phyloP scores from a whole-genome alignment of 2,888 invertebrate genomes.

The Dicycla oo region DNA sequence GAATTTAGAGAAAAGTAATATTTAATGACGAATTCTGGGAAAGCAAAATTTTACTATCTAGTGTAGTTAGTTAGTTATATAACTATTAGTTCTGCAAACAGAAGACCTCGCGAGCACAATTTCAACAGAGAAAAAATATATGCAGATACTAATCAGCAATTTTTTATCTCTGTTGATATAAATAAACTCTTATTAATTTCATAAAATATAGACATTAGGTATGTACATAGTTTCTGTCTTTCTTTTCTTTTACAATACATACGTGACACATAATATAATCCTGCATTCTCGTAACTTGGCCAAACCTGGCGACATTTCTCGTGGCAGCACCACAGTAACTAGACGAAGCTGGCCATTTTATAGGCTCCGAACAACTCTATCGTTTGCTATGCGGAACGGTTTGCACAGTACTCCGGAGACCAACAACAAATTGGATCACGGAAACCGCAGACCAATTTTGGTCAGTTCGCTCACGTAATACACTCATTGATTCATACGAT shows the following conservation, averaged over 20 bases:
- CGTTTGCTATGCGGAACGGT: slow-evolving; percentile 61
- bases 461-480: slow-evolving; percentile 77
- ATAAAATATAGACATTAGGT: too few relatives aligned
- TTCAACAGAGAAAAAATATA: too few relatives aligned
- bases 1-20: background rate
- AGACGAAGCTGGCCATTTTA: slow-evolving; percentile 26
- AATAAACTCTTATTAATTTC: too few relatives aligned
- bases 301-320: background rate
- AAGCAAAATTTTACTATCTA: too few relatives aligned
- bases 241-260: too few relatives aligned
- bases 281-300: background rate
- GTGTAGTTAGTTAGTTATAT: too few relatives aligned
- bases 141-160: too few relatives aligned
- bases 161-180: too few relatives aligned
- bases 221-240: too few relatives aligned
- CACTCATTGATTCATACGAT: slow-evolving; percentile 76
- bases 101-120: too few relatives aligned
- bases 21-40: too few relatives aligned
- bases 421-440: slow-evolving; percentile 75
- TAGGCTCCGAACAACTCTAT: slow-evolving; percentile 32
- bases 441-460: slow-evolving; percentile 79
- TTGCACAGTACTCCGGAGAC: slow-evolving; percentile 61
- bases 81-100: too few relatives aligned
- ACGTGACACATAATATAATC: background rate
- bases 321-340: background rate